A percentile compares a stretch with the other conserved stretches of the same genome.
Conservation (phyloP, 1,140 invertebrate genomes). For the Temnothorax nylanderi region DNA sequence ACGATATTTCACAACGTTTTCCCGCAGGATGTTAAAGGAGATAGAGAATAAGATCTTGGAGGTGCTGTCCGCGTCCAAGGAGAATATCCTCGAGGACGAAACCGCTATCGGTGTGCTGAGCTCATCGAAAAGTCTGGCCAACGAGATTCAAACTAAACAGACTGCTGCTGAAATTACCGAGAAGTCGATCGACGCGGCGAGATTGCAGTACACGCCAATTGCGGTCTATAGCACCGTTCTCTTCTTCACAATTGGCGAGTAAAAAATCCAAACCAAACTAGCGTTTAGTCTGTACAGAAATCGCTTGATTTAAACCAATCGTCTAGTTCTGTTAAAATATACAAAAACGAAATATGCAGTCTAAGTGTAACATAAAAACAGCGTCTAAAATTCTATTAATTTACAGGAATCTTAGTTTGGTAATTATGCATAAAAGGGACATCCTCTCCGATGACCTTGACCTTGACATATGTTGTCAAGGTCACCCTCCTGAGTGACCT, state of each 20-base stretch:
- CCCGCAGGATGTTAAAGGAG: conserved; percentile 93
- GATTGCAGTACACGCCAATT: conserved; percentile 95
- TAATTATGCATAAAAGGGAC: no score
- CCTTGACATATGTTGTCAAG: no score
- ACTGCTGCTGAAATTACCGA: conserved; percentile 95
- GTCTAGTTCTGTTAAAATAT: background rate
- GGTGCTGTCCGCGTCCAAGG: conserved; percentile 94
- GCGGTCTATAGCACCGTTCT: conserved; percentile 95
- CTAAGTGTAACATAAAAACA: background rate
- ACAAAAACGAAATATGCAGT: background rate
- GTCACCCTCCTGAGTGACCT: no score
- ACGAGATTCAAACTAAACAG: conserved; percentile 96
- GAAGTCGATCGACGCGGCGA: conserved; percentile 92
- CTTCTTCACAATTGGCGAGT: conserved; percentile 95
- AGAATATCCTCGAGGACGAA: conserved; percentile 98
- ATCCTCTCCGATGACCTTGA: no score
- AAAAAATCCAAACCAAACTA: background rate
- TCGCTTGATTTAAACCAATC: background rate
- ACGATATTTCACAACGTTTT: conserved; percentile 15
- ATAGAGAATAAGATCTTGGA: conserved; percentile 97
- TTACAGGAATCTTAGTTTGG: background rate
- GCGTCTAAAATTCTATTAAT: background rate
- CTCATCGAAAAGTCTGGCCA: conserved; percentile 95
- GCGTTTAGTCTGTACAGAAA: background rate
- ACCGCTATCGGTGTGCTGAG: conserved; percentile 96